A percentile compares a stretch with the other conserved stretches of the same genome.
Conservation (phyloP, 1,140 invertebrate genomes). For the Camponotus vicinus region DNA sequence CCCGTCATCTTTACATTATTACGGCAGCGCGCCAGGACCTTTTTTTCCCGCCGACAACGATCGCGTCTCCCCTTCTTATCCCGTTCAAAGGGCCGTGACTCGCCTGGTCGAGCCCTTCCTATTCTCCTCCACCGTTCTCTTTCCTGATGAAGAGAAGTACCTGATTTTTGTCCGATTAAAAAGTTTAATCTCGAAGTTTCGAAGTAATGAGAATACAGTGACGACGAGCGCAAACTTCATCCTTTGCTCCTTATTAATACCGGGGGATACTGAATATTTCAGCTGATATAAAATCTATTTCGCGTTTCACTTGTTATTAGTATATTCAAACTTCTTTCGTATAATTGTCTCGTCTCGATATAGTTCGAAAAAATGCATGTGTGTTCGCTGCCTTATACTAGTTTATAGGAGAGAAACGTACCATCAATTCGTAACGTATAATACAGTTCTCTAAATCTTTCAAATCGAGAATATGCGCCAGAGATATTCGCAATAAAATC, state of each 20-base stretch:
- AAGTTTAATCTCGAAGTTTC: conserved; percentile 58
- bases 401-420: not conserved
- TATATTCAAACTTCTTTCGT: not conserved
- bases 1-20: conserved; percentile 70
- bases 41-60: conserved; percentile 58
- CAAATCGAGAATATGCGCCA: not conserved
- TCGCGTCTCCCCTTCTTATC: conserved; percentile 29
- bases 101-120: conserved; percentile 34
- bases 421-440: not conserved
- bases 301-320: conserved; percentile 20
- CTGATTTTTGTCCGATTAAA: conserved; percentile 59
- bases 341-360: not conserved
- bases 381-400: not conserved
- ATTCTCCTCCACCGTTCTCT: not conserved
- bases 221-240: conserved; percentile 40
- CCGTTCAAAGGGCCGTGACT: conserved; percentile 45
- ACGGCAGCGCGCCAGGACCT: conserved; percentile 23
- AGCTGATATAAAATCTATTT: conserved; percentile 8
- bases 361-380: not conserved
- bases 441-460: not conserved
- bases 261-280: conserved; percentile 35
- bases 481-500: too few relatives aligned
- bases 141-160: conserved; percentile 49
- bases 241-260: conserved; percentile 36
- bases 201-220: conserved; percentile 45